These are phyloP conservation scores for Hypolimnas misippus DNA, from an alignment of 2,888 invertebrate species.

Conservation along the genomic window DNA sequence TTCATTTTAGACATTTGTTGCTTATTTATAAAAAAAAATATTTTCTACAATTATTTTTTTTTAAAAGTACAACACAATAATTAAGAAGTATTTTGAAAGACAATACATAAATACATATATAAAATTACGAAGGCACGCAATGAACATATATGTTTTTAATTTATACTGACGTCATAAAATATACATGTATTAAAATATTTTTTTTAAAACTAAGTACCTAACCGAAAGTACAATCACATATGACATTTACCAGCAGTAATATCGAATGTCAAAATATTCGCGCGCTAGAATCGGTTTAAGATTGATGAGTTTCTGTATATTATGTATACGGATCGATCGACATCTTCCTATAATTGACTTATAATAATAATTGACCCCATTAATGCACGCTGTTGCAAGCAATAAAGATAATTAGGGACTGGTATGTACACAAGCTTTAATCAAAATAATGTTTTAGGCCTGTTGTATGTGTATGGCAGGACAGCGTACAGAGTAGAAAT, in stretches of 20 bases:
- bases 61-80: too few relatives aligned
- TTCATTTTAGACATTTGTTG: too few relatives aligned
- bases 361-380: slow-evolving; percentile 46
- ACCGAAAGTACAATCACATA: slow-evolving; percentile 23
- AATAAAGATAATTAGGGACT: slow-evolving; percentile 26
- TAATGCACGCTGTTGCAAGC: slow-evolving; percentile 38
- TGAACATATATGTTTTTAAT: too few relatives aligned
- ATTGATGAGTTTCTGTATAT: slow-evolving; percentile 48
- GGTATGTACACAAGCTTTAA: slow-evolving; percentile 7
- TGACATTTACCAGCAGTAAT: slow-evolving; percentile 44
- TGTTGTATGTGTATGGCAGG: neutral
- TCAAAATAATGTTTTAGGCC: slow-evolving; percentile 2
- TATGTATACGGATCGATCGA: slow-evolving; percentile 42
- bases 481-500: too few relatives aligned
- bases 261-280: slow-evolving; percentile 47
- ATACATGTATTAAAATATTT: too few relatives aligned
- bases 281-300: slow-evolving; percentile 44
- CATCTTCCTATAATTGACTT: slow-evolving; percentile 48
- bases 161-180: too few relatives aligned
- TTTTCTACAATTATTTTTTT: too few relatives aligned
- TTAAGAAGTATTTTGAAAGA: too few relatives aligned
- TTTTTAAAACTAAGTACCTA: too few relatives aligned
- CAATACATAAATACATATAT: too few relatives aligned
- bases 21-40: too few relatives aligned
- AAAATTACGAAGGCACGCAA: too few relatives aligned